Conservation (phyloP, 2,888 invertebrate species). For the Agrotis segetum region DNA sequence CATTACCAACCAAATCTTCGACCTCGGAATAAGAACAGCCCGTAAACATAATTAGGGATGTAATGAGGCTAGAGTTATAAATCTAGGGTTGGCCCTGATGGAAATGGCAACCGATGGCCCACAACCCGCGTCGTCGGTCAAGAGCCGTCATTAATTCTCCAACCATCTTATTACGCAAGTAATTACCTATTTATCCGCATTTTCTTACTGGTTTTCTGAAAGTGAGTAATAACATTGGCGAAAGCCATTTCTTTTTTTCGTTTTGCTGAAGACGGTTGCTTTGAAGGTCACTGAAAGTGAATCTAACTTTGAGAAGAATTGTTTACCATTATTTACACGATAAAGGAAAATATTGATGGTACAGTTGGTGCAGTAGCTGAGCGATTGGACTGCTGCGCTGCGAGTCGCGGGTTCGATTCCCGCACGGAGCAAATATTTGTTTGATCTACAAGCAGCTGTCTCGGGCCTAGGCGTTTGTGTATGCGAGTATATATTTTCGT, state of each 20-base stretch:
- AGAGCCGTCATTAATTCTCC: slow-evolving; percentile 72
- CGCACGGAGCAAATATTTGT: too few relatives aligned
- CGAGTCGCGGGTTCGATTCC: too few relatives aligned
- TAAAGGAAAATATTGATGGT: too few relatives aligned
- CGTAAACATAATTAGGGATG: slow-evolving; percentile 82
- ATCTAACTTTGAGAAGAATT: too few relatives aligned
- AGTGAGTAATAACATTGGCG: slow-evolving; percentile 63
- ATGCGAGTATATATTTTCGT: too few relatives aligned
- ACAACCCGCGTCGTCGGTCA: slow-evolving; percentile 60
- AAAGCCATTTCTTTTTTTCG: slow-evolving; percentile 63
- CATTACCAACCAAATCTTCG: slow-evolving; percentile 64
- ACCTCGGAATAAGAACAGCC: slow-evolving; percentile 72
- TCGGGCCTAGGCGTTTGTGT: too few relatives aligned
- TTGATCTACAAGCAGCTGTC: too few relatives aligned
- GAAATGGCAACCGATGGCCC: slow-evolving; percentile 58
- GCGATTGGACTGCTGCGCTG: too few relatives aligned
- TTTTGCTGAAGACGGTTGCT: slow-evolving; percentile 29
- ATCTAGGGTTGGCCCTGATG: slow-evolving; percentile 70
- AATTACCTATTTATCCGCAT: slow-evolving; percentile 81
- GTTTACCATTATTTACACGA: too few relatives aligned
- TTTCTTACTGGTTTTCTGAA: slow-evolving; percentile 68
- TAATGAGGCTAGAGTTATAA: slow-evolving; percentile 82
- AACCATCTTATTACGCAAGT: slow-evolving; percentile 78
- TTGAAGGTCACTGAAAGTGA: background rate
- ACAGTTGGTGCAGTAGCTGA: too few relatives aligned